A percentile compares a stretch with the other conserved stretches of the same genome.
Conservation (phyloP, 2,113 vertebrate species). For the Neomonachus schauinslandi region DNA sequence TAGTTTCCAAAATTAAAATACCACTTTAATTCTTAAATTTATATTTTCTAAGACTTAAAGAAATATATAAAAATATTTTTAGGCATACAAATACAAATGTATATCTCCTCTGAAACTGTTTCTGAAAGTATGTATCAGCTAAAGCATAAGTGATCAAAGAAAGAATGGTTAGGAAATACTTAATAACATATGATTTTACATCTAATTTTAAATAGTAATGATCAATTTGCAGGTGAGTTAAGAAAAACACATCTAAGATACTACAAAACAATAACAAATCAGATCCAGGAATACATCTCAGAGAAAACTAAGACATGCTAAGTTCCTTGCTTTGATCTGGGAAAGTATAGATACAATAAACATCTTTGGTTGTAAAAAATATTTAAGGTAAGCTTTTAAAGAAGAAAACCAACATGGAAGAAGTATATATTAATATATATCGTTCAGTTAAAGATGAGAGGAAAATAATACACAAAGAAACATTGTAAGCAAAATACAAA, state of each 20-base stretch:
- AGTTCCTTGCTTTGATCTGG: background rate
- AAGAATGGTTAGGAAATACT: background rate
- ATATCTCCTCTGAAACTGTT: background rate
- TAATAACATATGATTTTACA: background rate
- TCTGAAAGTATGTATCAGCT: background rate
- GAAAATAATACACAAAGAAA: background rate
- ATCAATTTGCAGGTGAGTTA: background rate
- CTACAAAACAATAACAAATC: background rate
- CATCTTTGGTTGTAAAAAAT: background rate
- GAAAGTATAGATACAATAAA: background rate
- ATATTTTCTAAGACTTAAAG: background rate
- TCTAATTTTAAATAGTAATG: background rate
- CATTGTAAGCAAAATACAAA: background rate
- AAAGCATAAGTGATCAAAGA: background rate
- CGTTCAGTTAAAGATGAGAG: background rate
- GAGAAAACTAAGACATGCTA: background rate
- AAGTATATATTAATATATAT: background rate
- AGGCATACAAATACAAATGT: background rate
- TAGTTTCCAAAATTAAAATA: background rate
- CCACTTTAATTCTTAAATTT: background rate
- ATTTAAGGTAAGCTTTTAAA: background rate
- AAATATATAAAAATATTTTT: background rate
- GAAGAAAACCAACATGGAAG: background rate
- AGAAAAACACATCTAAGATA: background rate
- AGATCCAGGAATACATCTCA: background rate